Conservation (phyloP, 2,888 invertebrate species). For the Hedychridium roseum region DNA sequence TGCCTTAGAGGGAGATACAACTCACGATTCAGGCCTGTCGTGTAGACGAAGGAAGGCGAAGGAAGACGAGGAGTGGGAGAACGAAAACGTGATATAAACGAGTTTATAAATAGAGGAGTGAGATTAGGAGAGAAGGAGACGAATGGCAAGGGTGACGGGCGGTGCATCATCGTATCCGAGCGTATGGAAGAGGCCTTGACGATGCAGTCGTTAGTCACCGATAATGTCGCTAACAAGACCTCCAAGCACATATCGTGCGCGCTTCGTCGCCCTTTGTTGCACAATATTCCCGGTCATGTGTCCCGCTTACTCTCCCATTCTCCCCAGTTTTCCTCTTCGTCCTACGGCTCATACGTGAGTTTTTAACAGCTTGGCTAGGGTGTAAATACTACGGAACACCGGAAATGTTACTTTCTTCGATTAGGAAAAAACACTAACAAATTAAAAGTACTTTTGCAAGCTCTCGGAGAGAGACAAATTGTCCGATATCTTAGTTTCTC, state of each 20-base stretch:
- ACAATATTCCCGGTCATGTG: conserved; percentile 33
- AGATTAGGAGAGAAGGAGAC: background rate
- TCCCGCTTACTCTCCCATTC: conserved; percentile 10
- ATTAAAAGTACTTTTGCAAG: too few species aligned
- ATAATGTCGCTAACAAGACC: conserved; percentile 49
- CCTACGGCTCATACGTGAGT: background rate
- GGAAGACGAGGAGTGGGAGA: too few species aligned
- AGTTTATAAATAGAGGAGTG: background rate
- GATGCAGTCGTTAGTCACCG: conserved; percentile 46
- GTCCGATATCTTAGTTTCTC: too few species aligned
- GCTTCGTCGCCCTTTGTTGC: conserved; percentile 41
- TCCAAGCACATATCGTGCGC: conserved; percentile 28
- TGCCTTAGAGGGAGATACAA: conserved; percentile 1
- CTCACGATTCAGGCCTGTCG: too few species aligned
- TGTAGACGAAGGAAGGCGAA: too few species aligned
- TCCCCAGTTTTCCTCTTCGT: background rate
- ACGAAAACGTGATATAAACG: too few species aligned
- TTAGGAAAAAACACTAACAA: too few species aligned
- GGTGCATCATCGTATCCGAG: conserved; percentile 21
- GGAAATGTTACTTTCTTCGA: too few species aligned
- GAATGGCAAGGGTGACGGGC: conserved; percentile 1
- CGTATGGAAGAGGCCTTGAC: conserved; percentile 39
- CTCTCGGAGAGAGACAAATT: too few species aligned
- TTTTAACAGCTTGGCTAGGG: too few species aligned
- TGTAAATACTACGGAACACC: too few species aligned